Conservation (phyloP, 2,888 invertebrate species). For the Tuta absoluta region DNA sequence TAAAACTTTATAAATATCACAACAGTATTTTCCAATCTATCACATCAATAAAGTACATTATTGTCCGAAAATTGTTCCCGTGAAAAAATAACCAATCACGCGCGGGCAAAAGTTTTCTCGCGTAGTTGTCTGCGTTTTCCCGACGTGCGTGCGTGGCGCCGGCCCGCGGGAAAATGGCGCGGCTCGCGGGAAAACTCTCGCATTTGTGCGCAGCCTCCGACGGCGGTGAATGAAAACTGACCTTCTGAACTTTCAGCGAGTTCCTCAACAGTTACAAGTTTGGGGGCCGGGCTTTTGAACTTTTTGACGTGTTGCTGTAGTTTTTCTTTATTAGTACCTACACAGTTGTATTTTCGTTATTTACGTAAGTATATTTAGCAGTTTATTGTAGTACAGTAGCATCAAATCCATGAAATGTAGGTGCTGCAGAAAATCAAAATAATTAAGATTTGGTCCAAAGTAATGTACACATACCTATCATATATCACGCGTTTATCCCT, state of each 20-base stretch:
- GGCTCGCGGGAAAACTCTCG: slow-evolving; percentile 23
- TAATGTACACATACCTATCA: no score
- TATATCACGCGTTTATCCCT: no score
- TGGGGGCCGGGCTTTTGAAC: background rate
- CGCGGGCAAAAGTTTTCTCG: slow-evolving; percentile 4
- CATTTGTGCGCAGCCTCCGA: slow-evolving; percentile 25
- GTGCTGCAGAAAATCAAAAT: no score
- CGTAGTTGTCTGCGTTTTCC: slow-evolving; percentile 4
- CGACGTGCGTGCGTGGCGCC: slow-evolving; percentile 20
- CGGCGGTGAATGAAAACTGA: slow-evolving; percentile 26
- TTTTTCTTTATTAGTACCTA: no score
- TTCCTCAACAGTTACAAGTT: slow-evolving; percentile 1
- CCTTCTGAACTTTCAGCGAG: slow-evolving; percentile 6
- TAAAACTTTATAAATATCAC: slow-evolving; percentile 5
- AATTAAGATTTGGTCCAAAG: no score
- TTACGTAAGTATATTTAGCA: no score
- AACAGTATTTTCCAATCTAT: background rate
- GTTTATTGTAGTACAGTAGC: no score
- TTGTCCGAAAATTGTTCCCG: slow-evolving; percentile 1
- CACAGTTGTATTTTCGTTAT: no score
- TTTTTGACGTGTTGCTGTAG: background rate
- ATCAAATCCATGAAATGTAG: no score
- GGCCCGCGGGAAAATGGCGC: slow-evolving; percentile 29
- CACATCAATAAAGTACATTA: background rate
- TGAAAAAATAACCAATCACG: background rate